Evolutionary conservation across 2,797 vertebrate species (phyloP).

Genomic region (Glossophaga mutica): DNA sequence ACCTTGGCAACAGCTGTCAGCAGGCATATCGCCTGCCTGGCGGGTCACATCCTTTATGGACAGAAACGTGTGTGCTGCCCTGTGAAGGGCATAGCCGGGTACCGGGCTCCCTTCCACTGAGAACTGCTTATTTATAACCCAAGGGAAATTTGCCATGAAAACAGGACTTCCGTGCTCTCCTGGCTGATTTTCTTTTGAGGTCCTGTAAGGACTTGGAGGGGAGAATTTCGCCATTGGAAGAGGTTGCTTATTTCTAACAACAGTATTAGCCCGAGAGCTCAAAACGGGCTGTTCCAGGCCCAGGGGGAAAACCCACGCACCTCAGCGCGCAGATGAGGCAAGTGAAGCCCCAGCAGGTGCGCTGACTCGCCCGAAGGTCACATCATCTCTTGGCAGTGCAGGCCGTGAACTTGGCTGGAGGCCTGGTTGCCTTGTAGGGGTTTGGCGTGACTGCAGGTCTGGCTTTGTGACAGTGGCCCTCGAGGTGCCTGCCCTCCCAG

Average conservation of each 20-base stretch:
- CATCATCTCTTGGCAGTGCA: not conserved
- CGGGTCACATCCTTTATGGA: constrained; percentile 67
- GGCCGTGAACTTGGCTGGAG: not conserved
- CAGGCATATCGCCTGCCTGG: constrained; percentile 58
- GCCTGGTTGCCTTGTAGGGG: not conserved
- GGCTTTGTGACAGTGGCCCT: not conserved
- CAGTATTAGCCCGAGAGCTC: not conserved
- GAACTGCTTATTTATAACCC: constrained; percentile 26
- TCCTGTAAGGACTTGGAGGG: not conserved
- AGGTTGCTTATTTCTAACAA: not conserved
- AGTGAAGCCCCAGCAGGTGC: not conserved
- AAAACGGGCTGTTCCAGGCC: not conserved
- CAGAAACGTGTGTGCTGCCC: constrained; percentile 11
- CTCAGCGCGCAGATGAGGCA: not conserved
- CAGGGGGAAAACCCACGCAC: not conserved
- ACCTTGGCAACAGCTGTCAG: constrained; percentile 70
- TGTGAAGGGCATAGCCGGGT: constrained; percentile 51
- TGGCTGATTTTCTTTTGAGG: not conserved
- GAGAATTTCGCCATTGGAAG: not conserved
- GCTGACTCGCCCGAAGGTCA: not conserved
- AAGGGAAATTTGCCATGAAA: constrained; percentile 14
- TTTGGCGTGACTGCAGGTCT: accelerated
- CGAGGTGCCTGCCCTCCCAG: accelerated
- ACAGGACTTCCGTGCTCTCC: constrained; percentile 14
- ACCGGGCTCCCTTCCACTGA: not conserved